Percentiles rank a stretch among this genome's conserved stretches.
These are phyloP conservation scores for Momotus momota DNA, from an alignment of 2,797 vertebrate genomes.

Conservation along the genomic window DNA sequence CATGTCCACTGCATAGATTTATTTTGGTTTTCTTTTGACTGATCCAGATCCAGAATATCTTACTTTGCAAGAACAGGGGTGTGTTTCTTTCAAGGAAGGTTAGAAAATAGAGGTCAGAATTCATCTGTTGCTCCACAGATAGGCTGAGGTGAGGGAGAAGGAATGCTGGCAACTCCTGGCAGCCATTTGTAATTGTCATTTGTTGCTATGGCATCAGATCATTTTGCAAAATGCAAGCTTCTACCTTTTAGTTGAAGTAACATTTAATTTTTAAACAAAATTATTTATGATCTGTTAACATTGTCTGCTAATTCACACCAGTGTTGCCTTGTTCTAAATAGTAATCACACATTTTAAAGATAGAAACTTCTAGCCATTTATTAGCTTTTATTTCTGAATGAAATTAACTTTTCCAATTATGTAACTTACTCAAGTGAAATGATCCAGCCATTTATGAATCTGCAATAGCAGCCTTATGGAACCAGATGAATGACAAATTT, in stretches of 20 bases:
- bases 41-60: not conserved
- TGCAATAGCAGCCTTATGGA: not conserved
- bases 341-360: not conserved
- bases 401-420: not conserved
- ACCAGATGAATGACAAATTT: not conserved
- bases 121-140: not conserved
- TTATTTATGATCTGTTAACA: not conserved
- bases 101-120: not conserved
- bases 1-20: not conserved
- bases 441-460: not conserved
- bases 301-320: not conserved
- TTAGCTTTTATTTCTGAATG: slow-evolving; percentile 5
- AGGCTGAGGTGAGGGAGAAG: not conserved
- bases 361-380: not conserved
- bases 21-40: not conserved
- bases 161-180: not conserved
- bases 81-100: not conserved
- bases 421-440: not conserved
- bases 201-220: slow-evolving; percentile 27
- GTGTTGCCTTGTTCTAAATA: not conserved
- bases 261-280: slow-evolving; percentile 3
- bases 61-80: not conserved
- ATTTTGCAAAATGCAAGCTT: not conserved
- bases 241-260: not conserved
- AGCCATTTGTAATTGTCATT: not conserved